Conservation (phyloP, 2,888 invertebrate species). For the Ophioninae sp. region DNA sequence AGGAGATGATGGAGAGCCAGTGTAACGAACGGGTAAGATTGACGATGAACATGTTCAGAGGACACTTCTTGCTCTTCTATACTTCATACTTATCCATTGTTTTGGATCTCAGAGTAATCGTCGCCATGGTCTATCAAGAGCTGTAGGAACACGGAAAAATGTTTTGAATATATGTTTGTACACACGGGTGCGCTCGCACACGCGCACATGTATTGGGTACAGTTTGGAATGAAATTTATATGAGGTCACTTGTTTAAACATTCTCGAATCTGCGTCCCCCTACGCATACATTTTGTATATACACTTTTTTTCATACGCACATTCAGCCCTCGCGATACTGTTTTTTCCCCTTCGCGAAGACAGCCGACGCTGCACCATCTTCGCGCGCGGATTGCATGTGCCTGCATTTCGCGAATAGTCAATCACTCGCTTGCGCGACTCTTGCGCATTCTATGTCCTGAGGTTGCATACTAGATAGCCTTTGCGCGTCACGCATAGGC, state of each 20-base stretch:
- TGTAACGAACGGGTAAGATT: conserved; percentile 39
- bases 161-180: neutral
- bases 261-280: conserved; percentile 19
- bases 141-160: neutral
- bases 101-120: conserved; percentile 31
- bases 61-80: conserved; percentile 12
- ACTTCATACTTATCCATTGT: conserved; percentile 21
- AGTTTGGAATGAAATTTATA: neutral
- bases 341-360: conserved; percentile 34
- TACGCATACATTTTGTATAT: conserved; percentile 20
- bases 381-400: conserved; percentile 44
- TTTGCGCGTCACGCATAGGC: neutral
- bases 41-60: conserved; percentile 32
- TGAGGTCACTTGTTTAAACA: neutral
- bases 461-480: conserved; percentile 61
- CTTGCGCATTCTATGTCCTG: conserved; percentile 70
- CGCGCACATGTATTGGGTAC: neutral
- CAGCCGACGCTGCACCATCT: conserved; percentile 47
- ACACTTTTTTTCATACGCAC: conserved; percentile 35
- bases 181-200: neutral
- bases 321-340: conserved; percentile 47
- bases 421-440: conserved; percentile 64
- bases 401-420: conserved; percentile 52
- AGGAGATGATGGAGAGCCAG: conserved; percentile 21
- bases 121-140: conserved; percentile 21